phyloP scores from a whole-genome alignment of 2,113 vertebrate genomes.

The Centropus unirufus region DNA sequence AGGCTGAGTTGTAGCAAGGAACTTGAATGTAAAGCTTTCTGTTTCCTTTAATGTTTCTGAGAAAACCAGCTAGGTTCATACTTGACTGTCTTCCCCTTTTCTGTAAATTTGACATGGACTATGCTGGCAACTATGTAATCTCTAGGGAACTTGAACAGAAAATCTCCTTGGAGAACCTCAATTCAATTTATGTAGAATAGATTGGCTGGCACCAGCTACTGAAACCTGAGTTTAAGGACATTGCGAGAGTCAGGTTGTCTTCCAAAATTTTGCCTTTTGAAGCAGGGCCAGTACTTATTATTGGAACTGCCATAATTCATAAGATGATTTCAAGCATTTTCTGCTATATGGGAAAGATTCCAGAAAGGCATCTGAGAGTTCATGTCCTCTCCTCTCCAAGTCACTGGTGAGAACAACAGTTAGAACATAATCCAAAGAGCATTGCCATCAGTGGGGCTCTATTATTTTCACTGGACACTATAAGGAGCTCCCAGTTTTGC shows the following conservation, averaged over 20 bases:
- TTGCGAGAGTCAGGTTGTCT: conserved; percentile 28
- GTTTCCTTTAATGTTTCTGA: not conserved
- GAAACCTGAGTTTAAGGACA: conserved; percentile 41
- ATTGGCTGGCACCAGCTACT: conserved; percentile 33
- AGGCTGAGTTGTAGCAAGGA: not conserved
- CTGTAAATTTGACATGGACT: not conserved
- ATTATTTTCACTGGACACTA: not conserved
- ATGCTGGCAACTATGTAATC: not conserved
- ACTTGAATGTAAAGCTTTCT: not conserved
- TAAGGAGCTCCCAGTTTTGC: not conserved
- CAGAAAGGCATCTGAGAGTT: conserved; percentile 25
- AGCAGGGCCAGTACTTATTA: conserved; percentile 33
- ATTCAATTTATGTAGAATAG: conserved; percentile 21
- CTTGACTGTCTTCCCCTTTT: not conserved
- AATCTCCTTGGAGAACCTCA: conserved; percentile 12
- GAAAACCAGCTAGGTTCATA: not conserved
- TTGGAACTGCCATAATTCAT: conserved; percentile 16
- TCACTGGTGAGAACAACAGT: not conserved
- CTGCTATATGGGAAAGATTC: not conserved
- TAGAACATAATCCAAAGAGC: not conserved
- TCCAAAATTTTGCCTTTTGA: conserved; percentile 62
- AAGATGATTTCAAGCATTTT: conserved; percentile 23
- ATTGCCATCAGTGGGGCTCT: not conserved
- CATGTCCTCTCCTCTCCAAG: not conserved
- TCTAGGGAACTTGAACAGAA: not conserved